A percentile compares a stretch with the other conserved stretches of the same genome.
These are phyloP conservation scores for Cyphomyrus discorhynchus DNA, from an alignment of 2,113 vertebrate species.

Conservation along the genomic window DNA sequence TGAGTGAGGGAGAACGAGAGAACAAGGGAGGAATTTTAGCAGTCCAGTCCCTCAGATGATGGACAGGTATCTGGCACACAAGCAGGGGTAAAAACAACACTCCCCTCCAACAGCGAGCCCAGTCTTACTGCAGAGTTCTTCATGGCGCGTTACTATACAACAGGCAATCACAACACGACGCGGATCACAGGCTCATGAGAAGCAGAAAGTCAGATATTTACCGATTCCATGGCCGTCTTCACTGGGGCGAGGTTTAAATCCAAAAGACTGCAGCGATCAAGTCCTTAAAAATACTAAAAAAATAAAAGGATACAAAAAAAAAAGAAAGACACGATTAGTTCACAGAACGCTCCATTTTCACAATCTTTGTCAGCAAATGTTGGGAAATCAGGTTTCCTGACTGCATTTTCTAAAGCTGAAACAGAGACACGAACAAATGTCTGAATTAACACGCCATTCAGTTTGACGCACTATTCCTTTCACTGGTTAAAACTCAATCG, in stretches of 20 bases:
- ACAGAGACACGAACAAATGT: neutral
- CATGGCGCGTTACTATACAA: neutral
- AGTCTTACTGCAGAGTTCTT: neutral
- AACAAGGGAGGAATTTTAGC: neutral
- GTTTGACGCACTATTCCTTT: neutral
- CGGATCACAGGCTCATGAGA: neutral
- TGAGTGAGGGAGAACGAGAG: neutral
- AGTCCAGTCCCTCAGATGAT: neutral
- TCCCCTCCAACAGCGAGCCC: neutral
- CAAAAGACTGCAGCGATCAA: conserved; percentile 53
- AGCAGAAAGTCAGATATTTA: conserved; percentile 58
- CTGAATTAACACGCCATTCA: neutral
- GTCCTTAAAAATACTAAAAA: conserved; percentile 62
- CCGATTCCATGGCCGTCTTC: conserved; percentile 87
- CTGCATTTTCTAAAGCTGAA: neutral
- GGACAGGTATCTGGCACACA: neutral
- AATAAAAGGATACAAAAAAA: conserved; percentile 28
- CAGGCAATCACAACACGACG: conserved; percentile 22
- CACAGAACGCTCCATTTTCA: conserved; percentile 29
- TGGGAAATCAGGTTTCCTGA: neutral
- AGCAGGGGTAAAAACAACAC: neutral
- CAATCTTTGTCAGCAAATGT: conserved; percentile 26
- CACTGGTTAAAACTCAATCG: neutral
- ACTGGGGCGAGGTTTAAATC: conserved; percentile 71
- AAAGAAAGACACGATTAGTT: conserved; percentile 39